phyloP scores from a whole-genome alignment of 2,888 invertebrate genomes.

The Drosophila paramelanica region DNA sequence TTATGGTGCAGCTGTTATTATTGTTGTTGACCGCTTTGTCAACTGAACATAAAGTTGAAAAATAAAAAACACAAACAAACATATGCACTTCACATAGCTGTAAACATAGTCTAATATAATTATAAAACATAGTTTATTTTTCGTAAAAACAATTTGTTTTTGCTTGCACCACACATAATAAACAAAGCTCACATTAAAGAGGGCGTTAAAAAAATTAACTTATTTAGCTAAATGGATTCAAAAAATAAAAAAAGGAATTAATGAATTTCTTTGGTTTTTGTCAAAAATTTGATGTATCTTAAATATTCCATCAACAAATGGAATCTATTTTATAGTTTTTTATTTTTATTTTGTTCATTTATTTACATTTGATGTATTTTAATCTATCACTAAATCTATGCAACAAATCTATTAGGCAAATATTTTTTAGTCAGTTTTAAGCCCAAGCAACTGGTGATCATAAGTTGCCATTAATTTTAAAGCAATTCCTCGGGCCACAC shows the following conservation, averaged over 20 bases:
- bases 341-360: background rate
- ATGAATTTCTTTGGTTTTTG: no score
- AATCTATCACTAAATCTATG: background rate
- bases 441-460: slow-evolving; percentile 5
- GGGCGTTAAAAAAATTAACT: slow-evolving; percentile 4
- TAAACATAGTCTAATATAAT: slow-evolving; percentile 35
- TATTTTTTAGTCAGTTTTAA: background rate
- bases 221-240: slow-evolving; percentile 15
- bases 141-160: slow-evolving; percentile 4
- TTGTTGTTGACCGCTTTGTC: slow-evolving; percentile 12
- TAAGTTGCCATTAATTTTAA: slow-evolving; percentile 26
- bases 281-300: background rate
- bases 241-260: no score
- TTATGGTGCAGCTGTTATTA: slow-evolving; percentile 28
- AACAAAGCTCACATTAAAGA: slow-evolving; percentile 11
- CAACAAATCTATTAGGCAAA: background rate
- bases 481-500: background rate
- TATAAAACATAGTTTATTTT: slow-evolving; percentile 21
- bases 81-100: slow-evolving; percentile 30
- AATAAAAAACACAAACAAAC: slow-evolving; percentile 13
- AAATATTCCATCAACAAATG: slow-evolving; percentile 5
- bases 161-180: slow-evolving; percentile 22
- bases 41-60: slow-evolving; percentile 13
- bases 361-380: background rate
- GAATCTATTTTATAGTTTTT: no score